phyloP scores from a whole-genome alignment of 2,113 vertebrate genomes.

The Macheiramphus alcinus region DNA sequence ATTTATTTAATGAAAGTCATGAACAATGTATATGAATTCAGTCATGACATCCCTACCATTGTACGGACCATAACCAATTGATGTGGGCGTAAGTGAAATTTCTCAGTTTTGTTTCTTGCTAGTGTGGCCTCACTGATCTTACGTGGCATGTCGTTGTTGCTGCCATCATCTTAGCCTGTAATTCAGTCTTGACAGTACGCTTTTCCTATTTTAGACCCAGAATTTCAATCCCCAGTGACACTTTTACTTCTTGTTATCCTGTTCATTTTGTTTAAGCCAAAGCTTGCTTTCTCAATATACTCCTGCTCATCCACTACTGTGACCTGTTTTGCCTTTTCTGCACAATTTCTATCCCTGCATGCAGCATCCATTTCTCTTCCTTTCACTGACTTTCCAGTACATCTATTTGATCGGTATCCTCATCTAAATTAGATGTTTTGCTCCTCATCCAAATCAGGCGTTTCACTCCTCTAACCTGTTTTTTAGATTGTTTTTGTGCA shows the following conservation, averaged over 20 bases:
- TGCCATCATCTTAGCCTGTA: neutral
- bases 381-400: neutral
- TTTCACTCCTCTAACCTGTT: neutral
- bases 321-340: neutral
- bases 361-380: neutral
- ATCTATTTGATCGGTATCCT: neutral
- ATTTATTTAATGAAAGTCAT: neutral
- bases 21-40: neutral
- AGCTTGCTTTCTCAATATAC: neutral
- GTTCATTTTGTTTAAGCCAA: neutral
- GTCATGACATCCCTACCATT: neutral
- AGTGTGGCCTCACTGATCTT: neutral
- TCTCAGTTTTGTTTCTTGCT: neutral
- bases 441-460: neutral
- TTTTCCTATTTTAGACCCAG: neutral
- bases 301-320: neutral
- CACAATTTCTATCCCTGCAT: too few species aligned
- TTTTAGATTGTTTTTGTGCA: neutral
- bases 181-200: neutral
- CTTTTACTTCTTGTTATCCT: neutral
- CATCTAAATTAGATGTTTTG: neutral
- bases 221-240: neutral
- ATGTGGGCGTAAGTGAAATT: accelerated
- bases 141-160: neutral
- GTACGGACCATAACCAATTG: too few species aligned